A percentile compares a stretch with the other conserved stretches of the same genome.
phyloP scores from a whole-genome alignment of 2,888 invertebrate species.

The Nasonia oneida region DNA sequence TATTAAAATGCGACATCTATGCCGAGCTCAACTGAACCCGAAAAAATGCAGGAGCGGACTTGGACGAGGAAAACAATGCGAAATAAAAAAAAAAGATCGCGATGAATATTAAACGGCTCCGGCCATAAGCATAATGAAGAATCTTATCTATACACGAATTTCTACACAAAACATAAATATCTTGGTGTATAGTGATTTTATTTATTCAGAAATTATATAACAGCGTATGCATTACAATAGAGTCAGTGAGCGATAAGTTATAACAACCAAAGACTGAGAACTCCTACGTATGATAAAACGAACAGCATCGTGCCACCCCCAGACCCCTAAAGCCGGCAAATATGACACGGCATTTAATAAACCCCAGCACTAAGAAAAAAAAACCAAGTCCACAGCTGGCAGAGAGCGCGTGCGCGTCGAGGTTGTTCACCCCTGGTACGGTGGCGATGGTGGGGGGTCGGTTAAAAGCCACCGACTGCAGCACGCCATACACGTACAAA shows the following conservation, averaged over 20 bases:
- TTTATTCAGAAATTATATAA: too few relatives aligned
- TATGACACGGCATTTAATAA: background rate
- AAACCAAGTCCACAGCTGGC: background rate
- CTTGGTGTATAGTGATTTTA: background rate
- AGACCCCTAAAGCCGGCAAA: too few relatives aligned
- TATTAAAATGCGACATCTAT: constrained; percentile 30
- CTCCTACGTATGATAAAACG: too few relatives aligned
- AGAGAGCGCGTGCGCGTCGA: background rate
- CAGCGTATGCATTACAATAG: too few relatives aligned
- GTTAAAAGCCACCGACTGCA: constrained; percentile 17
- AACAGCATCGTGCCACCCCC: too few relatives aligned
- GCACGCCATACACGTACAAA: background rate
- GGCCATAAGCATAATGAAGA: background rate
- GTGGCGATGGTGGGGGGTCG: background rate
- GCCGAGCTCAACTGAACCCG: background rate
- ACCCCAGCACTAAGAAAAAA: background rate
- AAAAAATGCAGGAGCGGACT: background rate
- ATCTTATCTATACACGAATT: background rate
- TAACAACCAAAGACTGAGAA: too few relatives aligned
- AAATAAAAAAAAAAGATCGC: constrained; percentile 15
- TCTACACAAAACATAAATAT: background rate
- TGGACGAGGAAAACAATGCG: constrained; percentile 8
- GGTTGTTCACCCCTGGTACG: constrained; percentile 28
- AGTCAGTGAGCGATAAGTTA: too few relatives aligned
- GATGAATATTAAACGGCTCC: background rate